phyloP scores from a whole-genome alignment of 2,888 invertebrate genomes.

The Slavum lentiscoides region DNA sequence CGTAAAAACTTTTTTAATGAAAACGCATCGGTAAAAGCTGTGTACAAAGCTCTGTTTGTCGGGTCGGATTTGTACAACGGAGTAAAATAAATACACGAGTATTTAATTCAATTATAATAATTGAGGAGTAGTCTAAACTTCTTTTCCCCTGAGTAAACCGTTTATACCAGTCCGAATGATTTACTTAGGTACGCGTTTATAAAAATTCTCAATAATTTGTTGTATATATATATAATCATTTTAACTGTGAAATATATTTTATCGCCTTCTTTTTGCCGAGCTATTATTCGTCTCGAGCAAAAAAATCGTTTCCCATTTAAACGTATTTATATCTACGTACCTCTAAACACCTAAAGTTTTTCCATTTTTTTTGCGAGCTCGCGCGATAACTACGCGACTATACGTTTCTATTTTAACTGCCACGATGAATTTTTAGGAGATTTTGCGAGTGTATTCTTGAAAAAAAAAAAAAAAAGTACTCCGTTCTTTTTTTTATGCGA shows the following conservation, averaged over 20 bases:
- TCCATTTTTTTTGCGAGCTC: too few species aligned
- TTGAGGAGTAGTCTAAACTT: background rate
- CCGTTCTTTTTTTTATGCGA: too few species aligned
- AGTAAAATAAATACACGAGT: background rate
- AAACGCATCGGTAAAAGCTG: background rate
- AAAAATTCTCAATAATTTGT: too few species aligned
- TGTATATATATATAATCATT: too few species aligned
- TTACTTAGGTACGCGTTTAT: background rate
- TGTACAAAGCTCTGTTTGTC: background rate
- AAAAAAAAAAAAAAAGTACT: too few species aligned
- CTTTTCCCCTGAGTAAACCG: background rate
- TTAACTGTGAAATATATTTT: too few species aligned
- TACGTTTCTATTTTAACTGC: too few species aligned
- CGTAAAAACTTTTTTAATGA: conserved; percentile 25
- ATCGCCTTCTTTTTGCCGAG: background rate
- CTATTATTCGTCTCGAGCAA: background rate
- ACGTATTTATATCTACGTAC: background rate
- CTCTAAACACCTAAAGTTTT: background rate
- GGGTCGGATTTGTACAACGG: background rate
- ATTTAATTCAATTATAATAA: background rate
- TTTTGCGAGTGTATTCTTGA: too few species aligned
- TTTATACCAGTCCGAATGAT: background rate
- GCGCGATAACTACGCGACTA: background rate
- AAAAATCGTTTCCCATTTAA: background rate
- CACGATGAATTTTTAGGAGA: too few species aligned